Base-by-base conservation (phyloP, 2,113 vertebrate species). In the Lepisosteus oculatus region DNA sequence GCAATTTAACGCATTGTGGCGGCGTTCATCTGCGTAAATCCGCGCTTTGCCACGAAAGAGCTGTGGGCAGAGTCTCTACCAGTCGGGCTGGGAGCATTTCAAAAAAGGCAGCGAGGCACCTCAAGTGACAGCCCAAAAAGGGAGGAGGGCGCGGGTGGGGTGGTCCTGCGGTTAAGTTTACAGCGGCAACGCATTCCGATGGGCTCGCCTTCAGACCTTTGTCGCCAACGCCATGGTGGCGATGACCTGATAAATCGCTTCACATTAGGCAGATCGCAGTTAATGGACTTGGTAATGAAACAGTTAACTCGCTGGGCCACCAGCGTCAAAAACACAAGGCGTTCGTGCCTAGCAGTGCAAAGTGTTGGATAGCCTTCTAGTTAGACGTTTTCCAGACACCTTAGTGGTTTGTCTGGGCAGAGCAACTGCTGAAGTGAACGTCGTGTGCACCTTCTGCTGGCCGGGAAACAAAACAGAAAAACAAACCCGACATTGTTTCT, bases 41-140 rank as follows among this genome's bases (percentile, higher is more conserved):
- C 6, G 17, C 12, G 7, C 13, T 13, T 3, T 12, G 0, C 56
- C 13, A 29, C 54, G 15, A 54, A 54, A 61, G 54, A 11, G 62
- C 11, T 51, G 55, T n/a, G n/a, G 59, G 6, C 57, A 56, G 29
- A 1, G 3, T 17, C 17, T 42, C 47, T 55, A 72, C 51, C 15
- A 72, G 70, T 65, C 65, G 70, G 65, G 70, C 70, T 72, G 61
- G 43, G 47, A 65, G 70, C 65, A 72, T 72, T 72, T 29, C 65
- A 65, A 72, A 65, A 59, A 72, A 72, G 62, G 43, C 61, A 55
- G 55, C 14, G 61, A 64, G 62, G 43, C 70, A 62, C 56, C 69
- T 62, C 69, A 41, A 61, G 47, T 14, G 62, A 72, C 47, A 43
- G 42, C 70, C 70, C 70, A 72, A 72, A 65, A 72, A 65, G 70